Evolutionary conservation across 2,888 invertebrate genomes (phyloP), one percentile per base, ranked within the genome.

Genomic region (Chrysolina oricalcia): DNA sequence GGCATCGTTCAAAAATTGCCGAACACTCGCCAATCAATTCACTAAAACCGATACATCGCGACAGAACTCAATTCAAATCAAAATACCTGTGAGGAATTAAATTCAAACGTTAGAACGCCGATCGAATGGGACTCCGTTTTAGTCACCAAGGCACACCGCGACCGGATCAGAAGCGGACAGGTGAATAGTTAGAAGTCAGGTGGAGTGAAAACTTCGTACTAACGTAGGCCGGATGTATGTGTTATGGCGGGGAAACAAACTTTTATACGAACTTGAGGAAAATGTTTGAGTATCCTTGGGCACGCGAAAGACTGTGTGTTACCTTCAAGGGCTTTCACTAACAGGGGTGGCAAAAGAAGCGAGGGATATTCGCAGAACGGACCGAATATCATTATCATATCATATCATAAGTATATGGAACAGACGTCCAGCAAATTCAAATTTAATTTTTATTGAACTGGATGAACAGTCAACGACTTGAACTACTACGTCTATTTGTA

Each of bases 1-100:
- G 92, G 91, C 90, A 92, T 68, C 48, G 43, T 68, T 67, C 67
- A 46, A 53, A 35, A 50, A 21, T 50, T 21, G 19, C 41, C 46
- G 23, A 65, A 66, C 23, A 43, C 21, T 11, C 41, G 64, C 46
- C 66, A 46, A 66, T 66, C 48, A n/a, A 35, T 17, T 64, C 64
- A 64, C 64, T 41, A 3, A 5, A 17, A 62, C n/a, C 27, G 41
- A 43, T 64, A 19, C 64, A 66, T 43, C 43, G 13, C 66, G 48
- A 48, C 8, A 43, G 64, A 64, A 43, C 64, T 19, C 23, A 10
- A 64, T 64, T 23, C 15, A 1, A 59, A 59, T 59, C 59, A 35
- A 59, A 35, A 27, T 59, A 59, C 13, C 59, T 35, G 8, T 8
- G 35, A 48, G 53, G 13, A 27, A 59, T 17, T 19, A 10, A 27